Conservation (phyloP, 2,888 invertebrate species). For the Prosopocoilus inquinatus region DNA sequence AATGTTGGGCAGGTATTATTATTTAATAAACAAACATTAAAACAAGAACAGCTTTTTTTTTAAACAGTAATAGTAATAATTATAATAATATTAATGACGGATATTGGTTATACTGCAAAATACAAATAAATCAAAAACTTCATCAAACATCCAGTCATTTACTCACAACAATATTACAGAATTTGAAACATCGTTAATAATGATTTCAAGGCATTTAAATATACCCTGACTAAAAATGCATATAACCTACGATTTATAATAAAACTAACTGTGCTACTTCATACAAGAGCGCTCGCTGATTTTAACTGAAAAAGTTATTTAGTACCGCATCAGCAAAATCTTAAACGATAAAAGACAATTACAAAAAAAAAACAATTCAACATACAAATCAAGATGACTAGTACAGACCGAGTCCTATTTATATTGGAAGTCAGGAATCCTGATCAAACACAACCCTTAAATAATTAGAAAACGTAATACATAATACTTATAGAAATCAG, state of each 20-base stretch:
- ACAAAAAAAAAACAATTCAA: constrained; percentile 46
- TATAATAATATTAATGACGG: too few relatives aligned
- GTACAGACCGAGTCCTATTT: constrained; percentile 45
- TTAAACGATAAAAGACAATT: constrained; percentile 10
- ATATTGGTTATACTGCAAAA: too few relatives aligned
- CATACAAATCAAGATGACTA: constrained; percentile 50
- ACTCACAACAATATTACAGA: constrained; percentile 12
- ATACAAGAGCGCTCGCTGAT: constrained; percentile 27
- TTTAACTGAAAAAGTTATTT: constrained; percentile 6
- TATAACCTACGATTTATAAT: constrained; percentile 26
- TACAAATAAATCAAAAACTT: background rate
- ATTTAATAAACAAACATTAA: too few relatives aligned
- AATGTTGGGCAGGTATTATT: too few relatives aligned
- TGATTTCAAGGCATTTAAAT: constrained; percentile 25
- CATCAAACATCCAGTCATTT: constrained; percentile 7
- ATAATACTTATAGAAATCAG: constrained; percentile 4
- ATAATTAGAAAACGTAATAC: background rate
- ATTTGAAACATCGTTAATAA: constrained; percentile 9
- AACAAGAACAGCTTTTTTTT: too few relatives aligned
- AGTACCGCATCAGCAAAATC: constrained; percentile 14
- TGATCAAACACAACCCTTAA: constrained; percentile 29
- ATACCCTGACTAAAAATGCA: constrained; percentile 35
- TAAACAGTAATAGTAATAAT: too few relatives aligned
- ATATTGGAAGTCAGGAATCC: constrained; percentile 33
- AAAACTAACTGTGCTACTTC: constrained; percentile 32